A percentile compares a stretch with the other conserved stretches of the same genome.
Evolutionary conservation across 1,140 invertebrate genomes (phyloP).

Genomic region (Archegozetes longisetosus): DNA sequence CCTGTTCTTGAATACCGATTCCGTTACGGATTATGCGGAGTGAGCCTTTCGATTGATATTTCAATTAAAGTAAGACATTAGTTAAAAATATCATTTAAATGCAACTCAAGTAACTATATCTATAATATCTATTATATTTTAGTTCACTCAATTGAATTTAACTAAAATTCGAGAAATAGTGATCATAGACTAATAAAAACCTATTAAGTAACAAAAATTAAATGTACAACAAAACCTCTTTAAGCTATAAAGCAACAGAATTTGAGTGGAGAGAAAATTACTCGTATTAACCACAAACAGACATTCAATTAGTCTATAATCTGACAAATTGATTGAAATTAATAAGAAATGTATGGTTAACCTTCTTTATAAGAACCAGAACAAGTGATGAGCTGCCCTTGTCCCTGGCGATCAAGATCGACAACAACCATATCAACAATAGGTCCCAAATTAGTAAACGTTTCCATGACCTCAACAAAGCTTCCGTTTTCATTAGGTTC

Average conservation of each 20-base stretch:
- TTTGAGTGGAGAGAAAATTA: no score
- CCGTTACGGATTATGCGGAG: constrained; percentile 91
- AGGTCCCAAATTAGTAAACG: constrained; percentile 89
- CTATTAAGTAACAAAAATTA: no score
- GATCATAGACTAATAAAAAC: no score
- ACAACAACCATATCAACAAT: constrained; percentile 97
- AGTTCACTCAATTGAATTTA: no score
- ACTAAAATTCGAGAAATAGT: no score
- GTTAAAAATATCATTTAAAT: no score
- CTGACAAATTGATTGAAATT: no score
- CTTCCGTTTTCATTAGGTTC: constrained; percentile 66
- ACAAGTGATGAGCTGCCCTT: constrained; percentile 94
- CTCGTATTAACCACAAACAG: no score
- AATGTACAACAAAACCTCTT: not conserved
- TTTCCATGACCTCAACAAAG: constrained; percentile 87
- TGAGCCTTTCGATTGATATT: constrained; percentile 37
- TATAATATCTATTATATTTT: no score
- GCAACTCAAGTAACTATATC: no score
- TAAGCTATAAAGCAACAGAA: not conserved
- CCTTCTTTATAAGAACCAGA: constrained; percentile 91
- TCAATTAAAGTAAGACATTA: no score
- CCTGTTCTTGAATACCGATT: constrained; percentile 93
- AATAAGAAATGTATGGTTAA: not conserved
- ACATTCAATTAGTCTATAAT: no score
- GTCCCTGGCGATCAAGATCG: constrained; percentile 86